phyloP scores from a whole-genome alignment of 2,797 vertebrate species.

The Simalia tracyae region DNA sequence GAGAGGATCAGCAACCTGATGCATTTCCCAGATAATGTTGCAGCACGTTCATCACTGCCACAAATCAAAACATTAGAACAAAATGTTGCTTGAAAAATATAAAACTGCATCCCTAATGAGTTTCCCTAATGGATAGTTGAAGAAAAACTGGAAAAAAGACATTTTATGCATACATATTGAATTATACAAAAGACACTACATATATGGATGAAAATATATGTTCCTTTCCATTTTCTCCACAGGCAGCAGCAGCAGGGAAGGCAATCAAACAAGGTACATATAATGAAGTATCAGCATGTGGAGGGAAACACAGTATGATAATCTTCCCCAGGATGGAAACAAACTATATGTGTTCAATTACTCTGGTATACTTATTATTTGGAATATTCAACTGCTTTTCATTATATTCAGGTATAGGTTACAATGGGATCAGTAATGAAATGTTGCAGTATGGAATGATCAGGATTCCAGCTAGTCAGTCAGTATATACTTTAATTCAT shows the following conservation, averaged over 20 bases:
- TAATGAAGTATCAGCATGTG: constrained; percentile 41
- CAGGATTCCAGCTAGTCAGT: background rate
- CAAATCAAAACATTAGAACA: background rate
- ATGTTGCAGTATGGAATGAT: background rate
- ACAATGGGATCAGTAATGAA: background rate
- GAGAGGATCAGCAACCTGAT: background rate
- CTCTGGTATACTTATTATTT: constrained; percentile 5
- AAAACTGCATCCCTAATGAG: background rate
- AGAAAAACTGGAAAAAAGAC: background rate
- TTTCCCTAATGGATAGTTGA: background rate
- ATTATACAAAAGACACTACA: constrained; percentile 9
- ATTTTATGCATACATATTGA: background rate
- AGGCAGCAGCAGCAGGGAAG: constrained; percentile 21
- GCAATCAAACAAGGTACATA: constrained; percentile 24
- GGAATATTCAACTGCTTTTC: background rate
- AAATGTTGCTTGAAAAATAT: constrained; percentile 16
- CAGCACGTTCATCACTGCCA: background rate
- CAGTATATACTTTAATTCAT: background rate
- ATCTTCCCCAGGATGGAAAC: constrained; percentile 6
- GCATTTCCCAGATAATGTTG: background rate
- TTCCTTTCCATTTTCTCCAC: constrained; percentile 31
- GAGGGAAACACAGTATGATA: background rate
- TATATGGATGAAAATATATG: constrained; percentile 17
- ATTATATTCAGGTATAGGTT: background rate
- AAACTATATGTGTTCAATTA: background rate